phyloP scores from a whole-genome alignment of 92 coral and sea anemone species.

The Micromussa lordhowensis region DNA sequence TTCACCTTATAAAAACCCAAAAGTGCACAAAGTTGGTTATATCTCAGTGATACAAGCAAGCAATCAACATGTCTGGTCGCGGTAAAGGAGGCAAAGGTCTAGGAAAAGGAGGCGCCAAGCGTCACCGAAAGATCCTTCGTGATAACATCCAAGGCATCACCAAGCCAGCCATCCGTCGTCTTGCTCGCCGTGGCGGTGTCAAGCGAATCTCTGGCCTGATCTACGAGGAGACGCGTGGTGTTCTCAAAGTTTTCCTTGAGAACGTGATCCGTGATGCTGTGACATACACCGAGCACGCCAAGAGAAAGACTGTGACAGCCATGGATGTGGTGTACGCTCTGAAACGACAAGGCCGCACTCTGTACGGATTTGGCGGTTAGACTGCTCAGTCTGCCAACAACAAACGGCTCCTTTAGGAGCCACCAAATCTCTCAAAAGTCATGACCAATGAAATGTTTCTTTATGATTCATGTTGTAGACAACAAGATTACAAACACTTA shows the following conservation, averaged over 20 bases:
- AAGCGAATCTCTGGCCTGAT: slow-evolving; percentile 88
- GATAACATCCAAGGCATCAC: slow-evolving; percentile 89
- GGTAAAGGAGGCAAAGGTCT: slow-evolving; percentile 99
- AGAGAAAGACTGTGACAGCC: slow-evolving; percentile 94
- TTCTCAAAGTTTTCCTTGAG: slow-evolving; percentile 95
- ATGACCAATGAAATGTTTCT: too few relatives aligned
- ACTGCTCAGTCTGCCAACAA: too few relatives aligned
- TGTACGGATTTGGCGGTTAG: slow-evolving; percentile 95
- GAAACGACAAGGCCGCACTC: slow-evolving; percentile 90
- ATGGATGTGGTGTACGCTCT: slow-evolving; percentile 96
- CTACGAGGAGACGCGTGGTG: slow-evolving; percentile 91
- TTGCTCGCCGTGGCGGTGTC: slow-evolving; percentile 94
- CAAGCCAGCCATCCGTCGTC: slow-evolving; percentile 94
- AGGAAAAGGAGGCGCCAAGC: slow-evolving; percentile 99
- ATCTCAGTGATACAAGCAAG: not conserved
- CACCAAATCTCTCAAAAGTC: slow-evolving; percentile 67
- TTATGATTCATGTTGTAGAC: too few relatives aligned
- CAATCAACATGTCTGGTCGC: slow-evolving; percentile 73
- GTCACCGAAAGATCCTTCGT: slow-evolving; percentile 80
- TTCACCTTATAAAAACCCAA: too few relatives aligned
- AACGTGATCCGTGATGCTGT: slow-evolving; percentile 97
- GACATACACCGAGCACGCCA: slow-evolving; percentile 97
- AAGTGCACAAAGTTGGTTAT: too few relatives aligned
- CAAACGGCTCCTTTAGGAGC: slow-evolving; percentile 94
- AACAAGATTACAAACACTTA: too few relatives aligned